A percentile compares a stretch with the other conserved stretches of the same genome.
Conservation (phyloP, 1,140 invertebrate genomes). For the Drosophila miranda region DNA sequence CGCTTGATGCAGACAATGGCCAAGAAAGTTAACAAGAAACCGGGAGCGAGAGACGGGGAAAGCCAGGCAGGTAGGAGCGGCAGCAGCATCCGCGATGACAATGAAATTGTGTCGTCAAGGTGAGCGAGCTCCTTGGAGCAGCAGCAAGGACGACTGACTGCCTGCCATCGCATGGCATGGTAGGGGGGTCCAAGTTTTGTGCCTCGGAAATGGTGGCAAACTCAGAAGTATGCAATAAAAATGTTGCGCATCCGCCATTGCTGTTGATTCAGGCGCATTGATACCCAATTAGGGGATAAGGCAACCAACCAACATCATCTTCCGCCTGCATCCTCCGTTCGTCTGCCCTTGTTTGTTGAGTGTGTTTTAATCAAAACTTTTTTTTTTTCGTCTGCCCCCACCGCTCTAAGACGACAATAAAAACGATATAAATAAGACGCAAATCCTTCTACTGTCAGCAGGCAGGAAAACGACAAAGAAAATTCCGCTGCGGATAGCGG, state of each 20-base stretch:
- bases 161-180: neutral
- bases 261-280: conserved; percentile 76
- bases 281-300: conserved; percentile 78
- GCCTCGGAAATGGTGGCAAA: conserved; percentile 59
- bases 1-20: conserved; percentile 67
- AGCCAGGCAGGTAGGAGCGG: neutral
- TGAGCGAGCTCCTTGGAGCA: conserved; percentile 25
- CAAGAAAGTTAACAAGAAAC: conserved; percentile 69
- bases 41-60: neutral
- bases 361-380: conserved; percentile 78
- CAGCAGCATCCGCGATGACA: conserved; percentile 50
- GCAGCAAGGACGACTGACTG: conserved; percentile 10
- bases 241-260: conserved; percentile 66
- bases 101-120: conserved; percentile 66
- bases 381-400: neutral
- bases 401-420: conserved; percentile 62
- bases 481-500: too few species aligned
- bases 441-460: conserved; percentile 70
- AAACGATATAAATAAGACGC: conserved; percentile 71
- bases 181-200: conserved; percentile 38
- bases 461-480: conserved; percentile 27
- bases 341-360: conserved; percentile 48
- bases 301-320: conserved; percentile 31
- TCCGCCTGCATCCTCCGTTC: neutral
- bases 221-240: conserved; percentile 73